Evolutionary conservation across 2,113 vertebrate species (phyloP), one percentile per base, ranked within the genome.

Genomic region (Benitochromis conjunctus): DNA sequence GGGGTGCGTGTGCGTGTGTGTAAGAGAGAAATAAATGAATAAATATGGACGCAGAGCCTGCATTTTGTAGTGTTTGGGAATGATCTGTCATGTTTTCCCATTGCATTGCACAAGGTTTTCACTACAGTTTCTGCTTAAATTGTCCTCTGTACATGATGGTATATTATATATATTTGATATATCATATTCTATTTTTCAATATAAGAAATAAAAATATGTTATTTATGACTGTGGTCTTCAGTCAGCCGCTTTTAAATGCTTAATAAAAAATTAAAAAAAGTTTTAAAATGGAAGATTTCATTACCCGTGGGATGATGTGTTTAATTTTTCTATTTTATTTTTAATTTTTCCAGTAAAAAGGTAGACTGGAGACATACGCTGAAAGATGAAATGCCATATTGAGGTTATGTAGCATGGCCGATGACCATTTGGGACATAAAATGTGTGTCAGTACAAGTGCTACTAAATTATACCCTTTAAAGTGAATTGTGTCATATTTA

Each of bases 141-240:
- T 82, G 34, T 86, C 81, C 26, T 81, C 57, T 89, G 81, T 78
- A 92, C 31, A 86, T 88, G 38, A 89, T 51, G 81, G 29, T 80
- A 82, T 77, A 58, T 78, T 84, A 79, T 57, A 56, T 80, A 62
- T 85, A 80, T 85, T 85, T 80, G 76, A 69, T 80, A 85, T 80
- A 34, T 77, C 24, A 77, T 78, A 57, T 82, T 92, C 43, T 83
- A 89, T 92, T 93, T 92, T 94, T 82, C 14, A 85, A 14, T 84
- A 88, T 55, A 82, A 79, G 7, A 82, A 91, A 88, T 87, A 87
- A 89, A 78, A 29, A 38, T 41, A 7, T 56, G 36, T 78, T 87
- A 91, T 90, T 89, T 84, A 86, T 80, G 46, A 86, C 10, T 34
- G 48, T 41, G 10, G 66, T 12, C 54, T 82, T 77, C 14, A 38